These are phyloP conservation scores for Narcine bancroftii DNA, from an alignment of 2,113 vertebrate species.

Conservation along the genomic window DNA sequence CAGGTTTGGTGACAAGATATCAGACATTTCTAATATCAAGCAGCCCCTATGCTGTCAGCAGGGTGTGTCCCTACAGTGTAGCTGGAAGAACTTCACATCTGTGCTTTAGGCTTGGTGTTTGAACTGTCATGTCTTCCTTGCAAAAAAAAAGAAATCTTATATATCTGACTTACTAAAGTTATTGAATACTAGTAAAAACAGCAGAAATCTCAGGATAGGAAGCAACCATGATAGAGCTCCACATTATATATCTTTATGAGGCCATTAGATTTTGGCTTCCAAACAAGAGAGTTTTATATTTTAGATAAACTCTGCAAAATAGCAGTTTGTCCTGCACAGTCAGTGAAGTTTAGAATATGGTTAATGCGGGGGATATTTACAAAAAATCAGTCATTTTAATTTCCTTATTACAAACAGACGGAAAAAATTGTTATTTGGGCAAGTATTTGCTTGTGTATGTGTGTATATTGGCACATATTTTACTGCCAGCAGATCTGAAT, in stretches of 20 bases:
- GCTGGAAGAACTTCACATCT: conserved; percentile 6
- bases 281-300: neutral
- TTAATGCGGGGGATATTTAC: neutral
- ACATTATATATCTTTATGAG: conserved; percentile 12
- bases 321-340: neutral
- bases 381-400: neutral
- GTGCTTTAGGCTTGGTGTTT: conserved; percentile 1
- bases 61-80: conserved; percentile 4
- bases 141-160: neutral
- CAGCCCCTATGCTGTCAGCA: conserved; percentile 34
- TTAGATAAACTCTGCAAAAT: neutral
- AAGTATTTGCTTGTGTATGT: neutral
- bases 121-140: neutral
- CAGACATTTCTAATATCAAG: conserved; percentile 14
- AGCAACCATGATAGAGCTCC: conserved; percentile 21
- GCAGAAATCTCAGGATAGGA: neutral
- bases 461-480: too few species aligned
- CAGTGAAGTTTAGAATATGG: neutral
- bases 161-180: neutral
- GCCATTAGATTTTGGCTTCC: conserved; percentile 1
- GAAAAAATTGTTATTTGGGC: conserved; percentile 3
- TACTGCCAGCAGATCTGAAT: too few species aligned
- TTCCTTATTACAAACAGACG: conserved; percentile 11
- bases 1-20: conserved; percentile 28
- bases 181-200: neutral